phyloP scores from a whole-genome alignment of 2,113 vertebrate genomes.

The Lonchura striata region DNA sequence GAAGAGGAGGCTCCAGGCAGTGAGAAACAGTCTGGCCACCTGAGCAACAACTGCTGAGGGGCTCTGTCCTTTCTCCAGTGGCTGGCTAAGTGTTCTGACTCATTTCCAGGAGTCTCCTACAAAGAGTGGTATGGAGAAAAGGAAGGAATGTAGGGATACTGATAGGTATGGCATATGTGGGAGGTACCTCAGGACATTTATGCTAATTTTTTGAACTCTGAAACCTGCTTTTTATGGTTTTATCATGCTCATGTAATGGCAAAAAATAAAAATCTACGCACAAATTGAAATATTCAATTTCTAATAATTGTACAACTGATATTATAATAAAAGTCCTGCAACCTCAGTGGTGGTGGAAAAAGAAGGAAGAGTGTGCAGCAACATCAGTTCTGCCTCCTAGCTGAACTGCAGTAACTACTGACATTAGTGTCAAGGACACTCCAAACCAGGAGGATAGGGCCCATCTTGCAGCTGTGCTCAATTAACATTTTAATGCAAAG shows the following conservation, averaged over 20 bases:
- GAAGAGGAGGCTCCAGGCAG: background rate
- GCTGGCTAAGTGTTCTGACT: background rate
- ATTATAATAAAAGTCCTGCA: background rate
- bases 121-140: background rate
- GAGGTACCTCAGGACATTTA: background rate
- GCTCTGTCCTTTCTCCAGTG: background rate
- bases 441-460: background rate
- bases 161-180: fast-evolving
- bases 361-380: fast-evolving
- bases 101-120: background rate
- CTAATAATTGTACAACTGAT: background rate
- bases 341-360: background rate
- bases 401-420: background rate
- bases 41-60: background rate
- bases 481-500: slow-evolving; percentile 52
- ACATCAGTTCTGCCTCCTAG: background rate
- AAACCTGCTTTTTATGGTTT: background rate
- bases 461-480: slow-evolving; percentile 38
- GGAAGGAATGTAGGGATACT: background rate
- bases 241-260: background rate
- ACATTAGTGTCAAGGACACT: background rate
- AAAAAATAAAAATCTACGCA: background rate
- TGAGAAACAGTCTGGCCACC: fast-evolving
- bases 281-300: background rate
- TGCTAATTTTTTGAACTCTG: background rate